Conservation (phyloP, 2,888 invertebrate genomes). For the Drosophila subsilvestris region DNA sequence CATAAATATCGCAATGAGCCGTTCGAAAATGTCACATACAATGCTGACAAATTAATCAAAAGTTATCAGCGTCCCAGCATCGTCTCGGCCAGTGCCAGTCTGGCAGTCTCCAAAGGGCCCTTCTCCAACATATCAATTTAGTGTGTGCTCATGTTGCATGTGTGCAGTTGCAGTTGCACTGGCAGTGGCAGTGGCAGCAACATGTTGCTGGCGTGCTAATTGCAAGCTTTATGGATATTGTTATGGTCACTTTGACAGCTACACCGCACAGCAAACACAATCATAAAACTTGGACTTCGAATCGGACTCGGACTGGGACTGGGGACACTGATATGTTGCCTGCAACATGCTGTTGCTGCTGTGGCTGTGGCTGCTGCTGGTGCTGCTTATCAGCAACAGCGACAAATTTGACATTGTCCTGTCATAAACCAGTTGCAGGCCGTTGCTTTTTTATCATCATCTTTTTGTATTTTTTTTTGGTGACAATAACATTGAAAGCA, state of each 20-base stretch:
- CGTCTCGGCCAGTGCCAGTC: constrained; percentile 38
- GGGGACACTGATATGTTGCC: constrained; percentile 16
- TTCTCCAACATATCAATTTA: constrained; percentile 79
- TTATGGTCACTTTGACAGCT: constrained; percentile 73
- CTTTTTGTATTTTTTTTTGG: constrained; percentile 64
- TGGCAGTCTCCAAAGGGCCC: constrained; percentile 42
- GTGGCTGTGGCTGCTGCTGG: constrained; percentile 35
- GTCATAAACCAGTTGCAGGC: constrained; percentile 73
- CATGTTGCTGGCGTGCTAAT: constrained; percentile 78
- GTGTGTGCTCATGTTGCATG: constrained; percentile 60
- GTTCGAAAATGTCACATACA: constrained; percentile 78
- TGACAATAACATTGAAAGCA: constrained; percentile 78
- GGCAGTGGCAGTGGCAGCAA: constrained; percentile 52
- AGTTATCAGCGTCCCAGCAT: constrained; percentile 75
- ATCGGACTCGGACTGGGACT: not conserved
- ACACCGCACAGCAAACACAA: constrained; percentile 33
- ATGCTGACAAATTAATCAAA: constrained; percentile 80
- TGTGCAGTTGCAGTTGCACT: constrained; percentile 30
- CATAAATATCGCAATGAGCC: constrained; percentile 80
- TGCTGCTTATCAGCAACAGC: constrained; percentile 59
- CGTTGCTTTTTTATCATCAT: constrained; percentile 65
- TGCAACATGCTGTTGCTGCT: constrained; percentile 60
- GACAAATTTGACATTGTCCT: constrained; percentile 75
- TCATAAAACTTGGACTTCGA: constrained; percentile 26
- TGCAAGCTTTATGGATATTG: constrained; percentile 75